phyloP scores from a whole-genome alignment of 2,888 invertebrate species.

The Thera britannica region DNA sequence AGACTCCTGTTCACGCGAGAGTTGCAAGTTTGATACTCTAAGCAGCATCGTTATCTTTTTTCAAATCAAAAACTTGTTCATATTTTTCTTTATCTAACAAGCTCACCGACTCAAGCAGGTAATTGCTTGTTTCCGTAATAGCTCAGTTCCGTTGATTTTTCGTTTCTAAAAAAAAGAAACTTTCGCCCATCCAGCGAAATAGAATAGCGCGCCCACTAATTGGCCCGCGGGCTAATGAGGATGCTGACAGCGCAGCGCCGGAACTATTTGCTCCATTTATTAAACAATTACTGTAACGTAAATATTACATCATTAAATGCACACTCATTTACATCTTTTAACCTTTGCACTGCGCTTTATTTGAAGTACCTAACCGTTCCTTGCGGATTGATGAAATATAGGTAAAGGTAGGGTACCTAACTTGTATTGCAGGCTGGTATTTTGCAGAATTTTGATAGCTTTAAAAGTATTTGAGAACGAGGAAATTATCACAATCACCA shows the following conservation, averaged over 20 bases:
- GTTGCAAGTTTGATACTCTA: too few species aligned
- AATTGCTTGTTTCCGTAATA: constrained; percentile 3
- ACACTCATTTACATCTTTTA: constrained; percentile 44
- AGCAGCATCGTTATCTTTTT: too few species aligned
- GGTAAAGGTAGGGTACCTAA: too few species aligned
- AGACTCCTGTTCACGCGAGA: too few species aligned
- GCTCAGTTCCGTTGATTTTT: constrained; percentile 31
- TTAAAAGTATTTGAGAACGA: too few species aligned
- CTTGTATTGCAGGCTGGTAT: too few species aligned
- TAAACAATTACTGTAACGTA: constrained; percentile 72
- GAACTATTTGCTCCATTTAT: constrained; percentile 80
- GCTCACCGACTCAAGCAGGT: not conserved
- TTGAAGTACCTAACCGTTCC: constrained; percentile 15
- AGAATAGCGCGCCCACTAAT: constrained; percentile 73
- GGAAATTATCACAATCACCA: too few species aligned
- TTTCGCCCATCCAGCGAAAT: constrained; percentile 72
- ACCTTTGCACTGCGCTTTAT: constrained; percentile 25
- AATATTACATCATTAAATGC: constrained; percentile 67
- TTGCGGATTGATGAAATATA: not conserved
- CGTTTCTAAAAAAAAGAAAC: constrained; percentile 42
- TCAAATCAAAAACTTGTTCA: too few species aligned
- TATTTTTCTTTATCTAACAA: not conserved
- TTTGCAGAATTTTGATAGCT: too few species aligned
- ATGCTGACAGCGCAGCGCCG: constrained; percentile 77
- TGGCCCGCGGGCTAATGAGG: constrained; percentile 79